Percentiles rank a stretch among this genome's conserved stretches.
phyloP scores from a whole-genome alignment of 1,140 invertebrate species.

The Rhagoletis pomonella region DNA sequence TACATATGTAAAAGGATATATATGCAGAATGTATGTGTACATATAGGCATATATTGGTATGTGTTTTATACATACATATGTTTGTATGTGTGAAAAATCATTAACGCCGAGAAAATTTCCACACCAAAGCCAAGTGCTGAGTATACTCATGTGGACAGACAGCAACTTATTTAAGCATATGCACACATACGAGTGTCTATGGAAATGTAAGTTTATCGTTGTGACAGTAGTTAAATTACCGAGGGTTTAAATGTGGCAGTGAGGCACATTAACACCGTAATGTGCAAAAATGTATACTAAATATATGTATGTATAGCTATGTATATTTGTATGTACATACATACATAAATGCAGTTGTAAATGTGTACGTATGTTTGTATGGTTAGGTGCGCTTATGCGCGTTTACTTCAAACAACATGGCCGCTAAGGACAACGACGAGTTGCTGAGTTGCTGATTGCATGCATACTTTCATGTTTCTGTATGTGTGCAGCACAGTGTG shows the following conservation, averaged over 20 bases:
- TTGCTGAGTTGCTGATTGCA: constrained; percentile 57
- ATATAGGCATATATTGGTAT: background rate
- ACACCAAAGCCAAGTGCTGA: constrained; percentile 54
- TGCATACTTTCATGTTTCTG: background rate
- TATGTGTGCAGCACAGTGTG: background rate
- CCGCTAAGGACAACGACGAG: constrained; percentile 61
- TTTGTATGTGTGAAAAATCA: constrained; percentile 70
- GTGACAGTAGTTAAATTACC: constrained; percentile 67
- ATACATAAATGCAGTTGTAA: background rate
- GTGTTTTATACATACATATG: background rate
- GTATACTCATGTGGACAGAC: background rate
- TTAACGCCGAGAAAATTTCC: constrained; percentile 68
- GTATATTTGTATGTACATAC: constrained; percentile 11
- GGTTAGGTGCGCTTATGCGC: constrained; percentile 18
- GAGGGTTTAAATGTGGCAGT: constrained; percentile 70
- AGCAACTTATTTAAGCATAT: constrained; percentile 29
- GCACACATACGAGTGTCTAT: background rate
- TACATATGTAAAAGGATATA: background rate
- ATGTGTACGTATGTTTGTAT: constrained; percentile 1
- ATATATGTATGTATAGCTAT: background rate
- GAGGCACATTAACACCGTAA: constrained; percentile 74
- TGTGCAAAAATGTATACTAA: constrained; percentile 67
- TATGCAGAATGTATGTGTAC: constrained; percentile 61
- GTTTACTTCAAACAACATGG: constrained; percentile 67
- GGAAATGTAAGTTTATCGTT: constrained; percentile 20